Evolutionary conservation across 92 coral and sea anemone genomes (phyloP), one percentile per base, ranked within the genome.

Genomic region (Palythoa grandiflora): DNA sequence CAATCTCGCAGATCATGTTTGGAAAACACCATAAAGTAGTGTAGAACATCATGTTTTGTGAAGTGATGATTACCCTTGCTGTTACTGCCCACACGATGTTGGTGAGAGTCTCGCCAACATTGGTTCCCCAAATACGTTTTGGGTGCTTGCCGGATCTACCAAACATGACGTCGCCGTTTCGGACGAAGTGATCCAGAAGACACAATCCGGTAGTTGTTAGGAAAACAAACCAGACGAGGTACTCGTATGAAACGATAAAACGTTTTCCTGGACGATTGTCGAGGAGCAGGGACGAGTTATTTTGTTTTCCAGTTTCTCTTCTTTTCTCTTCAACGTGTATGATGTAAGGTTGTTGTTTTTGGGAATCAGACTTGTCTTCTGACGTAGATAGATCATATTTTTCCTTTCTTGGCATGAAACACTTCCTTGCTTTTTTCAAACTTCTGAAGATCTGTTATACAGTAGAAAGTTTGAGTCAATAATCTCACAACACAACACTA

Each of bases 41-140:
- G 87, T 86, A 90, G 89, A 90, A 90, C 92, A 90, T 90, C 28
- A 90, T 65, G 85, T 90, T 90, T 73, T 90, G 92, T 38, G 92
- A 71, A 4, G 92, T 86, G 10, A 90, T 78, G 19, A 90, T 61
- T 5, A 90, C 50, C 66, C 92, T 90, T n/a, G 92, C 92, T 6
- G 92, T 86, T 73, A 90, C 63, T 10, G 92, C 92, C 92, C 92
- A 90, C 21, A 90, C 87, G 37, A 90, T 75, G 77, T 90, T 90
- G 86, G 92, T 87, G 19, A 87, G 37, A 2, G 87, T 90, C 78
- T 86, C 87, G 0, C 92, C 92, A 9, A 86, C 17, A 66, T 86
- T 86, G 8, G 87, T 73, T 81, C 92, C 90, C 87, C 80, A 86
- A 19, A 90, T 9, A 16, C 80, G 83, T 6, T 28, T 73, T 7